These are phyloP conservation scores for Athene noctua DNA, from an alignment of 2,113 vertebrate genomes.

Conservation along the genomic window DNA sequence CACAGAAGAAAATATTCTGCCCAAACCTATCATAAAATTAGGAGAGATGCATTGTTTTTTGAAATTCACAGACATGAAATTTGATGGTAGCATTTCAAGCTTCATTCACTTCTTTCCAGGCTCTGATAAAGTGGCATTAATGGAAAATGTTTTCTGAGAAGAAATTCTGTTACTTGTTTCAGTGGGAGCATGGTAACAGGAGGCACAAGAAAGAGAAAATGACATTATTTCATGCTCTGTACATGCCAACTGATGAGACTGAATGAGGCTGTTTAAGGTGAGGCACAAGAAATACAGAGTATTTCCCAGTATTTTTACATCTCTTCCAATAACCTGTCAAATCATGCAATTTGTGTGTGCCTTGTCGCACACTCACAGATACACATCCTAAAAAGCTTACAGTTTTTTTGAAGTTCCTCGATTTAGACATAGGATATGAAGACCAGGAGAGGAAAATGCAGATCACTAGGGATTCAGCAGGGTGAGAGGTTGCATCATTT, in stretches of 20 bases:
- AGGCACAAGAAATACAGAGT: rapidly evolving
- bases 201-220: background rate
- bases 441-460: background rate
- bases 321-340: background rate
- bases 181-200: background rate
- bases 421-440: background rate
- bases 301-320: background rate
- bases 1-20: background rate
- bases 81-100: background rate
- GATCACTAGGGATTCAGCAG: background rate
- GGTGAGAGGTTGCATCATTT: background rate
- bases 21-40: background rate
- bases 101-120: background rate
- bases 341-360: rapidly evolving
- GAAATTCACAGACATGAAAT: background rate
- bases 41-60: background rate
- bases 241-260: background rate
- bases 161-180: background rate
- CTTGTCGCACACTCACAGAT: too few relatives aligned
- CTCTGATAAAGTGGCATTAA: background rate
- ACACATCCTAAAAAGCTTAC: background rate
- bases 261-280: background rate
- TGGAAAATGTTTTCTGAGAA: background rate
- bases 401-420: background rate
- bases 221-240: background rate